Percentiles rank a stretch among this genome's conserved stretches.
phyloP scores from a whole-genome alignment of 1,140 invertebrate genomes.

The Eumeta japonica region DNA sequence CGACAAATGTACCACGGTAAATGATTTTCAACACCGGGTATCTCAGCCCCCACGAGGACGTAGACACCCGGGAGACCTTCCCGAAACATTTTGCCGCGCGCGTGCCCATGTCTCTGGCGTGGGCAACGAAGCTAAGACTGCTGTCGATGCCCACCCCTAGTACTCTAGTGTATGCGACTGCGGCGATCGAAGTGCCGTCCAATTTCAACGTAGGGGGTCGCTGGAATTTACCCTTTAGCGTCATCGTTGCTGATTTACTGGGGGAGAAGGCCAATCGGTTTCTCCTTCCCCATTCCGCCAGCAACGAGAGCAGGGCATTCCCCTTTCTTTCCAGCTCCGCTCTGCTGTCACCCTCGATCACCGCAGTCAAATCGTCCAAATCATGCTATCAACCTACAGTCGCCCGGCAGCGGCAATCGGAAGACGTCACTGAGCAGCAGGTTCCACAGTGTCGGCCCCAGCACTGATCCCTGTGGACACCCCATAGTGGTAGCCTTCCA shows the following conservation, averaged over 20 bases:
- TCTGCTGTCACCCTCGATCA: slow-evolving; percentile 21
- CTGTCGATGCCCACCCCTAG: too few relatives aligned
- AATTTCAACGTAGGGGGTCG: slow-evolving; percentile 12
- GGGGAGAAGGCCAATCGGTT: slow-evolving; percentile 14
- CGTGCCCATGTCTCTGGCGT: too few relatives aligned
- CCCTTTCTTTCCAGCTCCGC: slow-evolving; percentile 16
- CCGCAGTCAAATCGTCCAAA: slow-evolving; percentile 31
- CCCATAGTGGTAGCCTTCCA: too few relatives aligned
- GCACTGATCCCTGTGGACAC: slow-evolving; percentile 51
- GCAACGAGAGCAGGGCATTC: slow-evolving; percentile 1
- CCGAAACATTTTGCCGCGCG: too few relatives aligned
- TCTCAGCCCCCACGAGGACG: too few relatives aligned
- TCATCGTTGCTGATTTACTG: slow-evolving; percentile 14
- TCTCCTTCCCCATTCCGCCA: slow-evolving; percentile 18
- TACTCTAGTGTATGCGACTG: too few relatives aligned
- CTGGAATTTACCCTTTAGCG: slow-evolving; percentile 16
- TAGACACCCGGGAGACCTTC: too few relatives aligned
- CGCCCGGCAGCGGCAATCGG: slow-evolving; percentile 13
- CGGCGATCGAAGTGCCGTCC: slow-evolving; percentile 5
- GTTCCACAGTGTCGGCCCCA: too few relatives aligned
- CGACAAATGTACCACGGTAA: too few relatives aligned
- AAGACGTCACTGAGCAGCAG: slow-evolving; percentile 38
- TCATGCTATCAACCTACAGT: slow-evolving; percentile 21
- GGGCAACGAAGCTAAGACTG: too few relatives aligned
- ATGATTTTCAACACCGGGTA: too few relatives aligned